Conservation (phyloP, 2,113 vertebrate species). For the Speoplatyrhinus poulsoni region DNA sequence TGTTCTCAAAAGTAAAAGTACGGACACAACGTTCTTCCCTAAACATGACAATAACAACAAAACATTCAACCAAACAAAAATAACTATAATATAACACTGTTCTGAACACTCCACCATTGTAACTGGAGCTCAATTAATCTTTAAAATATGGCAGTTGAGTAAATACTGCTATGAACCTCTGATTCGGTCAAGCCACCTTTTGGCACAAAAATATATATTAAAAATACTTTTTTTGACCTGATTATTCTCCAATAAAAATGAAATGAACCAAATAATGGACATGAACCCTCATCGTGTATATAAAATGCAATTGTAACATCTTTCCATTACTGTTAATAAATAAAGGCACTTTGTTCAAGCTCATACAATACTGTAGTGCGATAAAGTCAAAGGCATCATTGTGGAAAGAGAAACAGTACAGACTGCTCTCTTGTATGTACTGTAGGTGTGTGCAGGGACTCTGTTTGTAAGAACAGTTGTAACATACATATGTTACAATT, state of each 20-base stretch:
- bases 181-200: slow-evolving; percentile 32
- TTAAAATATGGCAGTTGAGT: slow-evolving; percentile 9
- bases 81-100: slow-evolving; percentile 85
- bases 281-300: slow-evolving; percentile 14
- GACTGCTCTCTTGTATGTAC: slow-evolving; percentile 86
- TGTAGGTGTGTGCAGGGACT: slow-evolving; percentile 57
- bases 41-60: slow-evolving; percentile 14
- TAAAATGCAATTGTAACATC: slow-evolving; percentile 59
- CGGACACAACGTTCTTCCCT: slow-evolving; percentile 49
- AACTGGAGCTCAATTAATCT: slow-evolving; percentile 12
- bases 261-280: slow-evolving; percentile 22
- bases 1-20: slow-evolving; percentile 74
- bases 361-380: slow-evolving; percentile 89
- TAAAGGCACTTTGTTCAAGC: slow-evolving; percentile 91
- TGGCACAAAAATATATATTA: slow-evolving; percentile 24
- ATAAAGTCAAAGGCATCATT: slow-evolving; percentile 88
- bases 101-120: slow-evolving; percentile 33
- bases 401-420: slow-evolving; percentile 80
- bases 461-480: slow-evolving; percentile 33
- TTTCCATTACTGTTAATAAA: slow-evolving; percentile 80
- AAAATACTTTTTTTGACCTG: background rate
- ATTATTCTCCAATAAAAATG: slow-evolving; percentile 29
- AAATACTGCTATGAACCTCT: slow-evolving; percentile 27
- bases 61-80: slow-evolving; percentile 27
- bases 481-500: slow-evolving; percentile 27